Conservation (phyloP, 2,797 vertebrate species). For the Chelidonichthys spinosus region DNA sequence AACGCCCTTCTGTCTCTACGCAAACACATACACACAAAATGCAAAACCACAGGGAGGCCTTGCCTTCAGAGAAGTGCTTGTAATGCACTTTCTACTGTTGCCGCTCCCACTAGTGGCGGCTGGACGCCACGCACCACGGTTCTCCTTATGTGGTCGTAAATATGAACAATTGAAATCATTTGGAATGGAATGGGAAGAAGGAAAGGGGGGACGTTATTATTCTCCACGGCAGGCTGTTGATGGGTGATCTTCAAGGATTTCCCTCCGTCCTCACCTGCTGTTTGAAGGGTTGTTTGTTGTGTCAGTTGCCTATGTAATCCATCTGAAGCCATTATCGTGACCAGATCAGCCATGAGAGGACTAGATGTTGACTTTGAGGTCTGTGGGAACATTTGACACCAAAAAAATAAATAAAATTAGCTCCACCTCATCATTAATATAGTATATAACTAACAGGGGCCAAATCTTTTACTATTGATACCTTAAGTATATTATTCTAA, state of each 20-base stretch:
- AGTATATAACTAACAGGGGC: background rate
- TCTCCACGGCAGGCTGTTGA: background rate
- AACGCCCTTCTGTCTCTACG: conserved; percentile 61
- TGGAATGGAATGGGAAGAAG: background rate
- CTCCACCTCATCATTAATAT: too few species aligned
- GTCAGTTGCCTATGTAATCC: conserved; percentile 48
- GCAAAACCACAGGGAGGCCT: conserved; percentile 36
- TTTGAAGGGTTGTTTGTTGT: conserved; percentile 32
- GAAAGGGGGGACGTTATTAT: background rate
- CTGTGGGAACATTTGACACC: background rate
- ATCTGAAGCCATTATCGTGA: conserved; percentile 12
- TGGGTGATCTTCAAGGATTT: background rate
- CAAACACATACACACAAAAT: conserved; percentile 34
- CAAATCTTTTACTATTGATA: background rate
- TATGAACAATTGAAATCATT: conserved; percentile 12
- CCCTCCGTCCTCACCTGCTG: conserved; percentile 20
- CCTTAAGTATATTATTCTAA: background rate
- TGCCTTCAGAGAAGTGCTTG: conserved; percentile 47
- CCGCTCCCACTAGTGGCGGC: conserved; percentile 49
- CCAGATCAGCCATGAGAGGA: background rate
- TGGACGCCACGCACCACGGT: conserved; percentile 9
- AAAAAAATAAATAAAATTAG: too few species aligned
- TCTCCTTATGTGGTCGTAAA: conserved; percentile 24
- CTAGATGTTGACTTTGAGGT: background rate
- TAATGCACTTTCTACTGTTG: conserved; percentile 50